phyloP scores from a whole-genome alignment of 2,113 vertebrate genomes.

The Chaetodon auriga region DNA sequence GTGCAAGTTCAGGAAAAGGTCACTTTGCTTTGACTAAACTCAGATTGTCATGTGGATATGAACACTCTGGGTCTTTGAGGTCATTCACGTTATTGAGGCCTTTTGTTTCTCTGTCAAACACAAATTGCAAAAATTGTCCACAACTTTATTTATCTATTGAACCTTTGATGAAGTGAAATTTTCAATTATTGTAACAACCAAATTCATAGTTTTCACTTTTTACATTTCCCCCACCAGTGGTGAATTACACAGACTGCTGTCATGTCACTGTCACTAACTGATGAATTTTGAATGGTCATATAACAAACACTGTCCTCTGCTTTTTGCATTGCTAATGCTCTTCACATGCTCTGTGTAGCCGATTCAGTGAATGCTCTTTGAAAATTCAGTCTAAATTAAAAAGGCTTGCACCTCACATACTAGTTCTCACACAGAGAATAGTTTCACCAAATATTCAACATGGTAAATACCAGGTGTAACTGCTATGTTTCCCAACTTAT shows the following conservation, averaged over 20 bases:
- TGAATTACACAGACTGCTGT: neutral
- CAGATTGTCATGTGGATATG: neutral
- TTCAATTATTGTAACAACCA: neutral
- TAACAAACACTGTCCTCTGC: too few species aligned
- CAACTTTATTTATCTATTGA: neutral
- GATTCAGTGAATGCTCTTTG: too few species aligned
- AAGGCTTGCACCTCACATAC: too few species aligned
- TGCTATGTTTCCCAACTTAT: too few species aligned
- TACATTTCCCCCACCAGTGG: neutral
- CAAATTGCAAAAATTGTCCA: neutral
- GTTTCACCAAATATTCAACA: too few species aligned
- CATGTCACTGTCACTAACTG: neutral
- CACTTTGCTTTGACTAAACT: constrained; percentile 2
- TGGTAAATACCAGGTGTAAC: too few species aligned
- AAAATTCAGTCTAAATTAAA: too few species aligned
- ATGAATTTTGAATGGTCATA: neutral
- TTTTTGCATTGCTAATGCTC: too few species aligned
- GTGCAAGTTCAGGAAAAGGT: constrained; percentile 26
- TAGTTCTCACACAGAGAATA: too few species aligned
- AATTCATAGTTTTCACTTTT: neutral
- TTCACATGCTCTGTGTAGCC: too few species aligned
- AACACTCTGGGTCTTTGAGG: neutral
- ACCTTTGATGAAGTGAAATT: neutral
- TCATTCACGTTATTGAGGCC: neutral
- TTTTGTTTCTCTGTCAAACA: neutral